phyloP scores from a whole-genome alignment of 2,888 invertebrate genomes.

The Andricus quercusramuli region DNA sequence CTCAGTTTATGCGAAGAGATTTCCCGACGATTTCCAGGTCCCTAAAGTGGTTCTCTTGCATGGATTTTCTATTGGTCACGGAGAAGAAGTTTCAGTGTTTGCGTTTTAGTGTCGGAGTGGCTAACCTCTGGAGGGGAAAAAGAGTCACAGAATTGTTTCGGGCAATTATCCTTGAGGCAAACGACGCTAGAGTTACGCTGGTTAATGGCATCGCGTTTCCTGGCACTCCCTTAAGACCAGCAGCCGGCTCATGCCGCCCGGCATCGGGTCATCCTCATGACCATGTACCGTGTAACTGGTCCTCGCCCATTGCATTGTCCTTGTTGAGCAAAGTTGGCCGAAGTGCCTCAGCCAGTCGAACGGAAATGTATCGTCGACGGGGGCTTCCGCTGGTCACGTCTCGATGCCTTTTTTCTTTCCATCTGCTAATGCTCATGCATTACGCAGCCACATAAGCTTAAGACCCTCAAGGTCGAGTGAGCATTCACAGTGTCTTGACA shows the following conservation, averaged over 20 bases:
- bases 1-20: too few relatives aligned
- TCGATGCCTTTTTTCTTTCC: constrained; percentile 65
- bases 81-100: constrained; percentile 18
- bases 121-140: constrained; percentile 44
- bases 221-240: constrained; percentile 71
- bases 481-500: constrained; percentile 64
- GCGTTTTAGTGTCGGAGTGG: constrained; percentile 16
- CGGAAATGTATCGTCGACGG: constrained; percentile 69
- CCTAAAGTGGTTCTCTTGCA: not conserved
- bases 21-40: too few relatives aligned
- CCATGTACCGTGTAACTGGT: constrained; percentile 71
- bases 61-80: not conserved
- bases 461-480: constrained; percentile 44
- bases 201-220: constrained; percentile 73
- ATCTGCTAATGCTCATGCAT: constrained; percentile 50
- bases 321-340: constrained; percentile 61
- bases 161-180: constrained; percentile 72
- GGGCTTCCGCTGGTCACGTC: constrained; percentile 71
- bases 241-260: constrained; percentile 48
- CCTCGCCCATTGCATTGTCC: constrained; percentile 73
- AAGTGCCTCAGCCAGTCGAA: constrained; percentile 59
- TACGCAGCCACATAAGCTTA: constrained; percentile 50
- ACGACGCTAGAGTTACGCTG: constrained; percentile 69
- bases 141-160: constrained; percentile 70
- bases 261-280: constrained; percentile 61